Base-by-base conservation (phyloP, 2,113 vertebrate genomes). In the Cyprinodon variegatus region DNA sequence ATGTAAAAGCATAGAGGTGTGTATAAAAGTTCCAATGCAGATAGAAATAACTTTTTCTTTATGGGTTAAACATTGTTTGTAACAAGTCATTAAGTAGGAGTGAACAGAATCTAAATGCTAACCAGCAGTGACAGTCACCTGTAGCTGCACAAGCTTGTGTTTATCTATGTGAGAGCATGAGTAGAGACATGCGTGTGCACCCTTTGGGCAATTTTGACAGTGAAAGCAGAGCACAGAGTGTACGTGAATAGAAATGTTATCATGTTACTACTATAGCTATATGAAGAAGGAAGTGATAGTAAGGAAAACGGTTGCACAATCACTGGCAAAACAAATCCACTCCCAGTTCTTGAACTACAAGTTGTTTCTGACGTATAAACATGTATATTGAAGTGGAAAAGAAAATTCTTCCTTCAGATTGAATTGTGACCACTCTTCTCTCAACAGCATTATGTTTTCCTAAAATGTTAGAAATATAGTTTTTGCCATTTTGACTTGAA, bases 171-270 rank as follows among this genome's bases (percentile, higher is more conserved):
- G 63, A 8, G 61, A 45, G 40, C 40, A 6, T 68, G 59, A 50
- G 63, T 50, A 36, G 57, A 37, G 46, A 68, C 15, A 15, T 65
- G 61, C 74, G 76, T 64, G 60, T 83, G 48, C 48, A 20, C 14
- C 20, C 2, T 17, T 53, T 2, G 80, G 67, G 53, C 62, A 39
- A 0, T 86, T 76, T 91, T 81, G 76, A 82, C 74, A 65, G 61
- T 85, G 64, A 87, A 70, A 74, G 80, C 76, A 73, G 74, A 61
- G 60, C 60, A 37, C 50, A 29, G 59, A 36, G 64, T 85, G 68
- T 39, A 2, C 11, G 29, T 11, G 11, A 69, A 46, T 59, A 37
- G 14, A 41, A 66, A n/a, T 29, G 39, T 68, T 71, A 67, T 46
- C 17, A 36, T 68, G 39, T 60, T 74, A 37, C 40, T 82, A 46